Evolutionary conservation across 2,113 vertebrate species (phyloP).

Genomic region (Silurus meridionalis): DNA sequence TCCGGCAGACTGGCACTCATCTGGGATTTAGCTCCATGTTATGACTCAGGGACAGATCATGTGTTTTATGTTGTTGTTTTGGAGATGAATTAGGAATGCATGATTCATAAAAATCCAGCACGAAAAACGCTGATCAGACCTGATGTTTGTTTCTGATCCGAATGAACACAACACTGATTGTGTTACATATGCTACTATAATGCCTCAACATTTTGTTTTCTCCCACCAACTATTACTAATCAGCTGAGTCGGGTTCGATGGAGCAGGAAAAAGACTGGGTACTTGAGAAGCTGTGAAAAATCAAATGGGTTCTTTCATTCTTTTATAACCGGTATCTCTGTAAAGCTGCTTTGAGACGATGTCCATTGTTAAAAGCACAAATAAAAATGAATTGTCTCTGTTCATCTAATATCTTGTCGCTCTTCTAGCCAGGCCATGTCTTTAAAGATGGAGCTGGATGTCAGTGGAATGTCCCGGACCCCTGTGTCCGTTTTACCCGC

Average conservation of each 20-base stretch:
- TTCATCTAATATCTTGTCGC: conserved; percentile 15
- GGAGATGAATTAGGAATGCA: neutral
- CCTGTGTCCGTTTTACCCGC: conserved; percentile 77
- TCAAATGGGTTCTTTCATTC: too few relatives aligned
- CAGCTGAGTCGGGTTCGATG: too few relatives aligned
- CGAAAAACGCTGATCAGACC: neutral
- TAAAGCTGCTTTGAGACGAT: too few relatives aligned
- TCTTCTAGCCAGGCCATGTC: conserved; percentile 64
- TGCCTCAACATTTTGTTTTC: neutral
- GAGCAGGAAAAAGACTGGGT: too few relatives aligned
- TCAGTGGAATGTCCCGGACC: conserved; percentile 83
- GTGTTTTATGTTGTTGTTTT: neutral
- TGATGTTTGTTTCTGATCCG: neutral
- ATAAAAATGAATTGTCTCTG: too few relatives aligned
- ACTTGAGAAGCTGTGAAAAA: too few relatives aligned
- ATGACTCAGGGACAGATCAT: conserved; percentile 3
- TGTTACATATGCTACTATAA: neutral
- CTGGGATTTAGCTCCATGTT: conserved; percentile 29
- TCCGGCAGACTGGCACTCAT: conserved; percentile 29
- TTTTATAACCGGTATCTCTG: too few relatives aligned
- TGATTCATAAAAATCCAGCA: neutral
- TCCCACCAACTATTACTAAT: too few relatives aligned
- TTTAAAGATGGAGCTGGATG: conserved; percentile 88
- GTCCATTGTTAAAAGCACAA: too few relatives aligned
- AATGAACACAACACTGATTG: neutral